Base-by-base conservation (phyloP, 2,888 invertebrate genomes). In the Malacosoma neustria region DNA sequence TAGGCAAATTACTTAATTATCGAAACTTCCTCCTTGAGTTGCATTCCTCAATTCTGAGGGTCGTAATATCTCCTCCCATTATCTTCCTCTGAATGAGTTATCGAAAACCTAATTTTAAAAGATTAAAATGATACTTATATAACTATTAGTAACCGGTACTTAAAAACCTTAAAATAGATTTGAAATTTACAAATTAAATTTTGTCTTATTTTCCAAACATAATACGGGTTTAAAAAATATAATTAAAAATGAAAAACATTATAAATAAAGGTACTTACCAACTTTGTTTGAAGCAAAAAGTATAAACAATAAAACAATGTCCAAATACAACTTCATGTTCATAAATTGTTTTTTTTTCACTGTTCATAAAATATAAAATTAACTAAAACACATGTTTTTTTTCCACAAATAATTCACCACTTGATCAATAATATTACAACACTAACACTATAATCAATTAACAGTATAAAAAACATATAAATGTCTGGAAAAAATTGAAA, bases 271-370 rank as follows among this genome's bases (percentile, higher is more conserved):
- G 36, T 39, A 77, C 82, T 81, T 55, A 82, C 82, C 76, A 45
- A 72, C 65, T 53, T 57, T 54, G 12, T 57, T 60, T 33, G 54
- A 44, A 30, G 57, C 51, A 33, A 67, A 44, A 46, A 75, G 48
- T 46, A 76, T 61, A 50, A 71, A 61, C 46, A 62, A 66, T 54
- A 67, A 52, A 53, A 73, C 46, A 61, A 54, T 60, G 60, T 62
- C 57, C 67, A 61, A 65, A 55, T 58, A 60, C 56, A 66, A 61
- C 61, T 60, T 61, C 76, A 79, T 79, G 66, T 73, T 76, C 49
- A 38, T 53, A 51, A 55, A 51, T 55, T 53, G 35, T 45, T 50
- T 50, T 49, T 48, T 38, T 31, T n/a, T 29, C 43, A 45, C 39
- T 56, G 61, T 59, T 54, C 61, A 61, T 54, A 48, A 62, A 63